Evolutionary conservation across 64 coral and sea anemone genomes (phyloP), one percentile per base, ranked within the genome.

Genomic region (Catalaphyllia jardinei): DNA sequence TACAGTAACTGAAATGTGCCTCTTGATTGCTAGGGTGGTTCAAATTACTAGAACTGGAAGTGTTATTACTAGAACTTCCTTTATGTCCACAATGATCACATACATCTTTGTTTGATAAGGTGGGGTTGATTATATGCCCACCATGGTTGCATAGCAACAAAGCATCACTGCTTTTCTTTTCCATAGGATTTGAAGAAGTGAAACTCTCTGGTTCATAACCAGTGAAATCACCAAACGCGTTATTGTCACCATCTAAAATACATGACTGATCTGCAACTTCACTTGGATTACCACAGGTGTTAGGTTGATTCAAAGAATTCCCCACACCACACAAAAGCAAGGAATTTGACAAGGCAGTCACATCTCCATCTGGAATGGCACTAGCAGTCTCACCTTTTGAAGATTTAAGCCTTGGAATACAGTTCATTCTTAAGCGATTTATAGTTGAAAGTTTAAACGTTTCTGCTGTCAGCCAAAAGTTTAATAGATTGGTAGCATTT

Each of bases 381-480:
- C 24, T 39, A 46, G 20, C 51, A 71, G 4, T 29, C 5, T 69
- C 50, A 8, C 19, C 31, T 90, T 86, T 91, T 71, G 88, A 69
- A 4, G 88, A 67, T 74, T 98, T 98, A 88, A 98, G 88, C 24
- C 92, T 74, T 67, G 92, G 92, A 52, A 94, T 52, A 60, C 88
- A 94, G 64, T 98, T 94, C 24, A 79, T 95, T 92, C 86, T 99
- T 17, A 97, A 85, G 39, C 95, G 88, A 67, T 87, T 95, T 24
- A 91, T 93, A 52, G 93, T 95, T 46, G 97, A 99, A 20, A 99
- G 86, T 79, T 83, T 74, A 69, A 99, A 99, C 8, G 94, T 99
- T 75, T 99, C 97, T 59, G 91, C 88, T 29, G 97, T 95, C 1
- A 99, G 94, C 97, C 97, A 99, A 74, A 99, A 99, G 79, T 99